phyloP scores from a whole-genome alignment of 2,888 invertebrate species.

The Mayetiola destructor region DNA sequence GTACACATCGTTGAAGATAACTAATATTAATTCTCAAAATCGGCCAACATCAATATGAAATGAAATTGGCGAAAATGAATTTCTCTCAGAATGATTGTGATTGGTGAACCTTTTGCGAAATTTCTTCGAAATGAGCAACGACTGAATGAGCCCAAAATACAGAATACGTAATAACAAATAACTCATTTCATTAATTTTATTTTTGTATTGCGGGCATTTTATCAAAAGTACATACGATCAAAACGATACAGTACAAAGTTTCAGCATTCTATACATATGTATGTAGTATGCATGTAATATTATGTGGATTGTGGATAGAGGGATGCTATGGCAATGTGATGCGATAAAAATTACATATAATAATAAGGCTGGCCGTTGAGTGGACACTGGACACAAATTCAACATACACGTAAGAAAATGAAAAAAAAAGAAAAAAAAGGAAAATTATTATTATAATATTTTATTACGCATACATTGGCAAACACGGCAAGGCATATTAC shows the following conservation, averaged over 20 bases:
- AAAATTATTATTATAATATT: slow-evolving; percentile 13
- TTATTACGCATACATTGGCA: slow-evolving; percentile 9
- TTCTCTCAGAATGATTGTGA: too few relatives aligned
- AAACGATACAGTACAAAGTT: too few relatives aligned
- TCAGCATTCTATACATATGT: too few relatives aligned
- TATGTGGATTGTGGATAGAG: too few relatives aligned
- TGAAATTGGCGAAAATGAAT: too few relatives aligned
- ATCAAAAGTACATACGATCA: too few relatives aligned
- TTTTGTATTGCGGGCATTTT: slow-evolving; percentile 3
- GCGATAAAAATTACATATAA: slow-evolving; percentile 11
- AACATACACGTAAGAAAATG: slow-evolving; percentile 8
- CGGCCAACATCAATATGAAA: too few relatives aligned
- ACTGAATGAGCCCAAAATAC: not conserved
- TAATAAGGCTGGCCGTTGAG: too few relatives aligned
- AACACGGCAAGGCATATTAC: not conserved
- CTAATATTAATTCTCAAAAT: too few relatives aligned
- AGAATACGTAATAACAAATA: not conserved
- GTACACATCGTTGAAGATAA: not conserved
- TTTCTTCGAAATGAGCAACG: too few relatives aligned
- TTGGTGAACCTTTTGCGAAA: too few relatives aligned
- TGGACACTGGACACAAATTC: slow-evolving; percentile 4
- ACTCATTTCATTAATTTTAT: slow-evolving; percentile 12
- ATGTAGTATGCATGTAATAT: too few relatives aligned
- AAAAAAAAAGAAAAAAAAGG: slow-evolving; percentile 4
- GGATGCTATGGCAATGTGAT: not conserved